phyloP scores from a whole-genome alignment of 2,797 vertebrate genomes.

The Arrhamphus sclerolepis region DNA sequence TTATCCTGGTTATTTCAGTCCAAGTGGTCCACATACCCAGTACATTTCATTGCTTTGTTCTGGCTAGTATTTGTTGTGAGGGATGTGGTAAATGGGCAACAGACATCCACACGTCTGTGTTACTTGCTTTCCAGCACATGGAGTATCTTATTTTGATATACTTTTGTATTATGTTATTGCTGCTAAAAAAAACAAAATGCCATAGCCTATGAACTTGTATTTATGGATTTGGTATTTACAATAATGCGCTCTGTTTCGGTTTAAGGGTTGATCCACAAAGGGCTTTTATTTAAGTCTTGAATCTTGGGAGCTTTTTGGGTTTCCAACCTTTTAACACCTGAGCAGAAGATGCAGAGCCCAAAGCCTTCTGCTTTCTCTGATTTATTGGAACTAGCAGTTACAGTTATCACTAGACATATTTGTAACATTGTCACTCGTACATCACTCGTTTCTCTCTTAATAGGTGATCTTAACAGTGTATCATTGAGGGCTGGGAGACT shows the following conservation, averaged over 20 bases:
- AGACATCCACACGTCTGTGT: conserved; percentile 49
- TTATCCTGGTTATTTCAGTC: conserved; percentile 51
- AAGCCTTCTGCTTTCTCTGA: conserved; percentile 66
- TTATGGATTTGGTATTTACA: conserved; percentile 39
- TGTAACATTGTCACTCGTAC: conserved; percentile 32
- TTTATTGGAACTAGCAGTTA: conserved; percentile 49
- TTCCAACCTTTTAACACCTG: conserved; percentile 36
- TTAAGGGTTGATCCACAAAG: conserved; percentile 35
- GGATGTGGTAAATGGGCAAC: conserved; percentile 24
- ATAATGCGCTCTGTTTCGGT: conserved; percentile 42
- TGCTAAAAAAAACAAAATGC: conserved; percentile 64
- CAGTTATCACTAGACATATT: conserved; percentile 27
- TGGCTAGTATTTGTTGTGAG: conserved; percentile 35
- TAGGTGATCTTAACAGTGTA: conserved; percentile 31
- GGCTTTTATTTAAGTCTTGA: conserved; percentile 8
- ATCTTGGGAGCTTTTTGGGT: conserved; percentile 20
- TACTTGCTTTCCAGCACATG: conserved; percentile 59
- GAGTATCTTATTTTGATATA: conserved; percentile 69
- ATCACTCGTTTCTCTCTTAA: conserved; percentile 27
- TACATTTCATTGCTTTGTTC: conserved; percentile 68
- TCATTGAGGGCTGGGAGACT: conserved; percentile 20
- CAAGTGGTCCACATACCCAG: conserved; percentile 57
- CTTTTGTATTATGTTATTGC: conserved; percentile 72
- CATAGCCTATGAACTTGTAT: conserved; percentile 64
- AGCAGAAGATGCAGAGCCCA: conserved; percentile 68